Base-by-base conservation (phyloP, 1,140 invertebrate species). In the Caenorhabditis briggsae region DNA sequence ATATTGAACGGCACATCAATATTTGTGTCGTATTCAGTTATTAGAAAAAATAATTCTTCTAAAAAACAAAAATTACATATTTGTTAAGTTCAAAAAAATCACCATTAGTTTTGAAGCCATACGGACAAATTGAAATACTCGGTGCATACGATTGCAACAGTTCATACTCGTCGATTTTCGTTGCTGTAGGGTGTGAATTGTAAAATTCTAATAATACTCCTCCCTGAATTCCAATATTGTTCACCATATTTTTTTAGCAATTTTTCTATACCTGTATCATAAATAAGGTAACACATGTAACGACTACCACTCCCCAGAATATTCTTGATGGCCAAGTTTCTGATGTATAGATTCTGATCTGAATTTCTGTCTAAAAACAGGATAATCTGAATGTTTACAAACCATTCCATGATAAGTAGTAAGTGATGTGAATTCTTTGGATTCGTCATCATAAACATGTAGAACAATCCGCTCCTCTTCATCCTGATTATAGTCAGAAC, bases 351-450 rank as follows among this genome's bases (percentile, higher is more conserved):
- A 87, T 87, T 87, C 86, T 12, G 7, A 58, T 65, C 74, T 82
- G 33, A 56, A 74, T 11, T 85, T 20, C 43, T 20, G 18, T 5
- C 2, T 53, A 5, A 53, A 53, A 53, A 2, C 50, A 53, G 16
- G 50, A 11, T 12, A 53, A 12, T 53, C 16, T n/a, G n/a, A 58
- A n/a, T 58, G 50, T 12, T 11, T n/a, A 61, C 84, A 41, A 23
- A 87, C 82, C 86, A 87, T 87, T 55, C 86, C 86, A 87, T 87
- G 86, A 65, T 87, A 87, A 56, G 86, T 87, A 14, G 86, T 87
- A 7, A 87, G 65, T 0, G 82, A 84, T 14, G 86, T 87, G 70
- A 87, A 87, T 23, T 87, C 86, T 46, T 83, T 82, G 53, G 82
- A 84, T 25, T 87, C 86, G 41, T 87, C 86, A 56, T 87, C 86